Evolutionary conservation across 1,140 invertebrate genomes (phyloP), one percentile per base, ranked within the genome.

Genomic region (Ditylenchus dipsaci): DNA sequence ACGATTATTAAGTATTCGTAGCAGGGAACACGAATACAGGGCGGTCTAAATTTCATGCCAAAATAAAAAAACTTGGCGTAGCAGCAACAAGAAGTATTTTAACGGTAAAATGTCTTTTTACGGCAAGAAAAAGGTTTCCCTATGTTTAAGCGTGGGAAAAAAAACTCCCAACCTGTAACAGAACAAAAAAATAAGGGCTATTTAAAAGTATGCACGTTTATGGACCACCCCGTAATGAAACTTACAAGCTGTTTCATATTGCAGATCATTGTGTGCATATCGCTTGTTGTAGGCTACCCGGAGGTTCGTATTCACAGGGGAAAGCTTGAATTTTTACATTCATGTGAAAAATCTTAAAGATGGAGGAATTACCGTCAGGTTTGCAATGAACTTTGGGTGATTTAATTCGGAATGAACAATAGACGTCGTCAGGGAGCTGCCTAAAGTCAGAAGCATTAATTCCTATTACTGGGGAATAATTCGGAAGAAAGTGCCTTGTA

Each of bases 341-440:
- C 5, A 49, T 19, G 29, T 17, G 49, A 7, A 3, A 17, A 53
- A 53, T 8, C 3, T 53, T 53, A 53, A 26, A 19, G 15, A 53
- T 3, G 23, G 15, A 53, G 49, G 3, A 3, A 7, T 53, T 17
- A 53, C 49, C 23, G 49, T 53, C 1, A 76, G 30, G 63, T 72
- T 83, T 60, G 57, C 63, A 42, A 75, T 63, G 23, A 71, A 74
- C 56, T 82, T 77, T 27, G 78, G 78, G 21, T 78, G 78, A 63
- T 78, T 77, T 17, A 76, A 69, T 38, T 80, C 76, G n/a, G 72
- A 75, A 42, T 69, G 61, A 0, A 80, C 60, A 13, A 82, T 73
- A 30, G 75, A 68, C 3, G 49, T 53, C 8, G 15, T 53, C n/a
- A 53, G 15, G n/a, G 49, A 53, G 49, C 49, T 26, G 15, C 49